These are phyloP conservation scores for Myopa tessellatipennis DNA, from an alignment of 2,888 invertebrate genomes.

Conservation along the genomic window DNA sequence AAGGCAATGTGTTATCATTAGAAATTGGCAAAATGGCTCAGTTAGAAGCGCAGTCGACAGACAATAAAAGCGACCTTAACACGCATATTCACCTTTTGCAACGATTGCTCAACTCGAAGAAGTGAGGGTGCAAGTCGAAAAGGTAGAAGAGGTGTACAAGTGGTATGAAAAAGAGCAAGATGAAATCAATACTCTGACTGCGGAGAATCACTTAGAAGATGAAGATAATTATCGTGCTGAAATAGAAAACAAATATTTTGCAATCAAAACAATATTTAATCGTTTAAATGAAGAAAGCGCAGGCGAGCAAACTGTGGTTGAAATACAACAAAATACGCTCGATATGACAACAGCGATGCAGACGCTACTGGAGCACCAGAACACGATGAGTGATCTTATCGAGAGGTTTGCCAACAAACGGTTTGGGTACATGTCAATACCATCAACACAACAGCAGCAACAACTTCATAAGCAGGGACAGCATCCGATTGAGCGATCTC, in stretches of 20 bases:
- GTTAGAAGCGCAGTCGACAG: conserved; percentile 1
- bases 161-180: conserved; percentile 17
- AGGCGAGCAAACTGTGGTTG: conserved; percentile 1
- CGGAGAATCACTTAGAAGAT: neutral
- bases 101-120: conserved; percentile 9
- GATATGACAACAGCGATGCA: conserved; percentile 32
- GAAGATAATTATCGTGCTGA: conserved; percentile 35
- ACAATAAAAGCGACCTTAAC: conserved; percentile 7
- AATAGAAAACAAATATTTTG: conserved; percentile 34
- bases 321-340: neutral
- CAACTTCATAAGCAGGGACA: neutral
- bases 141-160: conserved; percentile 26
- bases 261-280: conserved; percentile 25
- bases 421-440: neutral
- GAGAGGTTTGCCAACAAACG: conserved; percentile 11
- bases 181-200: conserved; percentile 32
- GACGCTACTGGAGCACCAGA: conserved; percentile 29
- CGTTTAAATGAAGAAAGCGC: neutral
- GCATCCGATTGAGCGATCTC: conserved; percentile 6
- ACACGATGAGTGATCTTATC: conserved; percentile 20
- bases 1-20: too few relatives aligned
- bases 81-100: neutral
- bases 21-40: conserved; percentile 1
- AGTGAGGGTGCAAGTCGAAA: conserved; percentile 29
- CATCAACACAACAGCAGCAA: too few relatives aligned